Base-by-base conservation (phyloP, 2,797 vertebrate species). In the Phalanger gymnotis region DNA sequence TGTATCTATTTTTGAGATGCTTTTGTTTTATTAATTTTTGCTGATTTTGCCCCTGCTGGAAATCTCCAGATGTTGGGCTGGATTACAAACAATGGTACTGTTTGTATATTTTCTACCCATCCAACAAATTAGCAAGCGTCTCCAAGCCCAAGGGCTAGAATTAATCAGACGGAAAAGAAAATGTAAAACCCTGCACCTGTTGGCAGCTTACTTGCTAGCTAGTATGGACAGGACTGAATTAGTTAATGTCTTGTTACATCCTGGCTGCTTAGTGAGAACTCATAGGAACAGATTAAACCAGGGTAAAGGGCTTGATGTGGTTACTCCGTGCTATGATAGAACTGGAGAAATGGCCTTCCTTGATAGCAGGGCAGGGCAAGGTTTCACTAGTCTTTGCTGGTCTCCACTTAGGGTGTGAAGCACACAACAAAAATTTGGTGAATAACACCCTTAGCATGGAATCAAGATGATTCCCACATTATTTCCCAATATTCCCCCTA, bases 11-110 rank as follows among this genome's bases (percentile, higher is more conserved):
- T 91, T 81, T 25, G 61, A 54, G n/a, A 25, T 22, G 34, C 2
- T 40, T 95, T 57, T 58, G 5, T 56, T 95, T 93, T 25, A 47
- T 53, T 19, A 55, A 14, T 61, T 92, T 95, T 54, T 96, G 28
- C 31, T 81, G 73, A 81, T 81, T 11, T 90, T n/a, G 31, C n/a
- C 61, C 40, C 58, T 93, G 90, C 90, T 58, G 58, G 40, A 58
- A 94, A 57, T 81, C 53, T 94, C 91, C 53, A 92, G 87, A 73
- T 73, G 93, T 93, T 91, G 73, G 47, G 57, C 27, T 19, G 66
- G 89, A 92, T 53, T 91, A 53, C 2, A 47, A 92, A 57, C 31
- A 87, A 31, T 0, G 5, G 0, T 22, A 2, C 25, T n/a, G 3
- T n/a, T 40, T 81, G 40, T 81, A 81, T 27, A 27, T 81, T 81